Conservation (phyloP, 2,888 invertebrate genomes). For the Agriopis leucophaearia region DNA sequence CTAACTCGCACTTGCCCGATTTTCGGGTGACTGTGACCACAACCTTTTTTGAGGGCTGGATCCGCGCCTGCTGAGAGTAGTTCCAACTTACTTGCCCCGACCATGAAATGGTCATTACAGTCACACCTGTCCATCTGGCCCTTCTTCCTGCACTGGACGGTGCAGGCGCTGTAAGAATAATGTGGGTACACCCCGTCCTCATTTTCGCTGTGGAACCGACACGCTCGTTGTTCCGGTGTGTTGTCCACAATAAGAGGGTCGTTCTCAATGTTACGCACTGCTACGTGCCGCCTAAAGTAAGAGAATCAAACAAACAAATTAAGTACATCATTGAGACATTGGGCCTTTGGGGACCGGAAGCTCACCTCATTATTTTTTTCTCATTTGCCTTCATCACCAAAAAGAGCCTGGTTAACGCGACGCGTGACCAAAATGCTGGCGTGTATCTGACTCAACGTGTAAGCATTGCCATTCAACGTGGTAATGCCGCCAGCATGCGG, state of each 20-base stretch:
- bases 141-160: conserved; percentile 89
- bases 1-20: too few species aligned
- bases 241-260: conserved; percentile 88
- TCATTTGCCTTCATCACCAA: too few species aligned
- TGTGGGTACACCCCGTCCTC: conserved; percentile 86
- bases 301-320: not conserved
- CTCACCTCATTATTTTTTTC: too few species aligned
- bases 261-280: conserved; percentile 89
- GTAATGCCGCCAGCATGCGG: too few species aligned
- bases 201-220: conserved; percentile 90
- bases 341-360: too few species aligned
- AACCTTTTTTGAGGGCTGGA: too few species aligned
- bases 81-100: conserved; percentile 83
- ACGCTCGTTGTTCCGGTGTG: conserved; percentile 88
- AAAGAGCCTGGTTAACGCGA: too few species aligned
- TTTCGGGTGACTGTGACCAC: too few species aligned
- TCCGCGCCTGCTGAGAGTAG: too few species aligned
- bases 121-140: conserved; percentile 87
- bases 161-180: conserved; percentile 91
- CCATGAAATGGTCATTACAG: conserved; percentile 90
- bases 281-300: conserved; percentile 77
- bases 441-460: too few species aligned
- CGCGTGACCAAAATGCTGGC: too few species aligned
- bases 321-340: not conserved
- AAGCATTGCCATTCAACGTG: too few species aligned